Base-by-base conservation (phyloP, 2,113 vertebrate genomes). In the Otis tarda region DNA sequence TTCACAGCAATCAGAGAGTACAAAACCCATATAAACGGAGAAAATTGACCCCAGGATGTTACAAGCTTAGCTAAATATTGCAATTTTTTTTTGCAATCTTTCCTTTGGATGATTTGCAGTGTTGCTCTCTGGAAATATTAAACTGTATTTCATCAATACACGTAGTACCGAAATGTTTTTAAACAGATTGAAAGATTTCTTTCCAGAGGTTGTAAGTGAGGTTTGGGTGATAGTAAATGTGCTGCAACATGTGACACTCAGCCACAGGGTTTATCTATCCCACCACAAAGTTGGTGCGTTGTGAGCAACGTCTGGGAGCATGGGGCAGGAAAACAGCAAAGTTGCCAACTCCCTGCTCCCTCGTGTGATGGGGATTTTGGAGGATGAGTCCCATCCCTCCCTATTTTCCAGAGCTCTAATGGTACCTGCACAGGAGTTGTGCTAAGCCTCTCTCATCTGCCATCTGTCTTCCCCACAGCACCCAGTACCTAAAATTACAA, bases 21-120 rank as follows among this genome's bases (percentile, higher is more conserved):
- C 14, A 68, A 83, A 82, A 1, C 16, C 19, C 1, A 0, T 2
- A 4, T 4, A 28, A 77, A 56, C 3, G 5, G 15, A 7, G 4
- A 59, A 18, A 43, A 59, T 37, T 3, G 1, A 16, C 5, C 16
- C 31, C 1, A 2, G 13, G 1, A 37, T 23, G 27, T 19, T 19
- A n/a, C 22, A 67, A 21, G 3, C 8, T 61, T 22, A 33, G 27
- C 59, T 35, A 28, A 27, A 12, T 69, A 80, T 80, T 63, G 7
- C 21, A n/a, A 4, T 2, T 17, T 15, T 69, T 43, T 43, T 43
- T 43, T 43, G 14, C 0, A 10, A 1, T 53, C 13, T 24, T 47
- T 30, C 37, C n/a, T 74, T 50, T 56, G 35, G 49, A 7, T 1
- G 0, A 41, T 37, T 75, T 56, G 3, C 8, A n/a, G 1, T 65